Conservation (phyloP, 2,888 invertebrate genomes). For the Caenorhabditis doughertyi region DNA sequence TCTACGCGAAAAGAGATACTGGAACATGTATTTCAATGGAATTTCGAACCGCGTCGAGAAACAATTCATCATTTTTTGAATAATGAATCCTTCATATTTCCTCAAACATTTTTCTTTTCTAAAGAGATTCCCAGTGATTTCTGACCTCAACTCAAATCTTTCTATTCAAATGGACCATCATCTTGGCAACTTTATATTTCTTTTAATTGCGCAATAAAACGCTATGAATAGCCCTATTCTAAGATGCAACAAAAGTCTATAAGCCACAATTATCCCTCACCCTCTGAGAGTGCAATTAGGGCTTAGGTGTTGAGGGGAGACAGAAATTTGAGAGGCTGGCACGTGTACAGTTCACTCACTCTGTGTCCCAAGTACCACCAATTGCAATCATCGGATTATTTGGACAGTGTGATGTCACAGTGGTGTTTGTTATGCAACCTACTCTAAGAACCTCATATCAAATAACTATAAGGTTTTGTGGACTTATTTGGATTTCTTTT, state of each 20-base stretch:
- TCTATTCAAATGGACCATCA: conserved; percentile 5
- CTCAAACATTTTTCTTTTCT: conserved; percentile 47
- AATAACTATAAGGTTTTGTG: background rate
- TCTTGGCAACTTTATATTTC: conserved; percentile 12
- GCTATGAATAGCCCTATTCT: background rate
- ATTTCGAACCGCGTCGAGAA: too few species aligned
- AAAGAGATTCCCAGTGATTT: background rate
- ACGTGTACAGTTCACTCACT: background rate
- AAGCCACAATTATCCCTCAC: conserved; percentile 57
- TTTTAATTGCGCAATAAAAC: conserved; percentile 45
- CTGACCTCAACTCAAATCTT: background rate
- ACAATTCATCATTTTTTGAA: too few species aligned
- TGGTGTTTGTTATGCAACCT: conserved; percentile 63
- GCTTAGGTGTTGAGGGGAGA: conserved; percentile 38
- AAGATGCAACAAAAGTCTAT: conserved; percentile 49
- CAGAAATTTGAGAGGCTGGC: conserved; percentile 31
- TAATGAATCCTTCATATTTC: conserved; percentile 78
- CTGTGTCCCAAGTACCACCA: background rate
- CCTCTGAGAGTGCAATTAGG: conserved; percentile 43
- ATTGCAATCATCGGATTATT: conserved; percentile 56
- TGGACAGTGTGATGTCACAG: conserved; percentile 61
- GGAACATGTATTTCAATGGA: too few species aligned
- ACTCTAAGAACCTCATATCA: conserved; percentile 13
- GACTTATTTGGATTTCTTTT: background rate
- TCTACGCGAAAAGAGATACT: too few species aligned